These are phyloP conservation scores for Zeus faber DNA, from an alignment of 2,113 vertebrate species.

Conservation along the genomic window DNA sequence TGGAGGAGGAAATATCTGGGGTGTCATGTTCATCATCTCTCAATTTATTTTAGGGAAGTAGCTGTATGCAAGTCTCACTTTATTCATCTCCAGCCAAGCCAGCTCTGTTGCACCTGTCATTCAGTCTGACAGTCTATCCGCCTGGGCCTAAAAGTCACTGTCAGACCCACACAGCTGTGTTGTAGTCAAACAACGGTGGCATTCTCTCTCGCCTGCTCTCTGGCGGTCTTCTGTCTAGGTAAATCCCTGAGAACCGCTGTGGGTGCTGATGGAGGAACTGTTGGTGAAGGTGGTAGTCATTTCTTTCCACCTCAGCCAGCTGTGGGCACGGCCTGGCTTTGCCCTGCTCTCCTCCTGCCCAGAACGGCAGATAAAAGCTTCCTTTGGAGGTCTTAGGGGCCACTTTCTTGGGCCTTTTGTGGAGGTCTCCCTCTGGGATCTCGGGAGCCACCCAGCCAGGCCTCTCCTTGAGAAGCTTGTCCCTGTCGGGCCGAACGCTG, in stretches of 20 bases:
- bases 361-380: conserved; percentile 82
- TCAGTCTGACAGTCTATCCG: conserved; percentile 39
- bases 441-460: conserved; percentile 84
- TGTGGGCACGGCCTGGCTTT: conserved; percentile 69
- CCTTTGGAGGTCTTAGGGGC: conserved; percentile 76
- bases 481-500: conserved; percentile 87
- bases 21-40: conserved; percentile 30
- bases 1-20: conserved; percentile 8
- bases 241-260: conserved; percentile 64
- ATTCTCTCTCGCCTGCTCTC: conserved; percentile 60
- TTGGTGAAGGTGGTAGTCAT: conserved; percentile 26
- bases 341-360: conserved; percentile 69
- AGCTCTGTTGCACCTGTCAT: conserved; percentile 48
- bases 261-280: conserved; percentile 50
- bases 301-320: conserved; percentile 39
- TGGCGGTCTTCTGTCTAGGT: conserved; percentile 56
- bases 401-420: conserved; percentile 84
- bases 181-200: conserved; percentile 87
- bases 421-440: conserved; percentile 69
- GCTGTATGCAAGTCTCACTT: conserved; percentile 14
- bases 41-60: conserved; percentile 37
- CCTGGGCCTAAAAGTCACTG: conserved; percentile 13
- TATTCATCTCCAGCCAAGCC: conserved; percentile 25
- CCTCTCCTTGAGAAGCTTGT: conserved; percentile 91
- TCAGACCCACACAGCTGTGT: conserved; percentile 96